Conservation (phyloP, 2,113 vertebrate species). For the Spheniscus mendiculus region DNA sequence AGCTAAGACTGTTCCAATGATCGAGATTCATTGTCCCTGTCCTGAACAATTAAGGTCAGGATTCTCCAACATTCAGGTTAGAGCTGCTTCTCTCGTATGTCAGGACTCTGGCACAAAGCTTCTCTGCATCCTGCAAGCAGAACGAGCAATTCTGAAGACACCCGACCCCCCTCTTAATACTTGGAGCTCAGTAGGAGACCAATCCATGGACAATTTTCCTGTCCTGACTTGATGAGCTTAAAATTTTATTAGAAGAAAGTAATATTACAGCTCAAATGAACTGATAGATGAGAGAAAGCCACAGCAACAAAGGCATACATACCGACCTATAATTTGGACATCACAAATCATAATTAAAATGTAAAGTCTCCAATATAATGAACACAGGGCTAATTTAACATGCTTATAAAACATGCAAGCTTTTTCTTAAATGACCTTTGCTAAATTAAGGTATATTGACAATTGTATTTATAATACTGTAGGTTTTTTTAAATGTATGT, state of each 20-base stretch:
- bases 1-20: conserved; percentile 46
- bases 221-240: conserved; percentile 49
- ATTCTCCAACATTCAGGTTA: conserved; percentile 26
- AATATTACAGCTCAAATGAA: conserved; percentile 52
- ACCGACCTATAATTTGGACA: conserved; percentile 54
- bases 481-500: neutral
- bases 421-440: conserved; percentile 13
- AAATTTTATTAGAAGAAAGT: conserved; percentile 61
- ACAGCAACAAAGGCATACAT: conserved; percentile 20
- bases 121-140: neutral
- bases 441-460: conserved; percentile 13
- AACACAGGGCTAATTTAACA: conserved; percentile 46
- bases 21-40: conserved; percentile 63
- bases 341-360: conserved; percentile 66
- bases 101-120: neutral
- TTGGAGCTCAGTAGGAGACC: conserved; percentile 37
- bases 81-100: neutral
- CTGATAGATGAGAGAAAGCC: conserved; percentile 33
- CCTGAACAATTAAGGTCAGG: conserved; percentile 65
- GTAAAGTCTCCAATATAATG: conserved; percentile 43
- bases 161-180: neutral
- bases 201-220: conserved; percentile 58
- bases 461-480: neutral
- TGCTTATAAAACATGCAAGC: conserved; percentile 45
- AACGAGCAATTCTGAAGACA: conserved; percentile 10